phyloP scores from a whole-genome alignment of 2,888 invertebrate species.

The Philereme transversata region DNA sequence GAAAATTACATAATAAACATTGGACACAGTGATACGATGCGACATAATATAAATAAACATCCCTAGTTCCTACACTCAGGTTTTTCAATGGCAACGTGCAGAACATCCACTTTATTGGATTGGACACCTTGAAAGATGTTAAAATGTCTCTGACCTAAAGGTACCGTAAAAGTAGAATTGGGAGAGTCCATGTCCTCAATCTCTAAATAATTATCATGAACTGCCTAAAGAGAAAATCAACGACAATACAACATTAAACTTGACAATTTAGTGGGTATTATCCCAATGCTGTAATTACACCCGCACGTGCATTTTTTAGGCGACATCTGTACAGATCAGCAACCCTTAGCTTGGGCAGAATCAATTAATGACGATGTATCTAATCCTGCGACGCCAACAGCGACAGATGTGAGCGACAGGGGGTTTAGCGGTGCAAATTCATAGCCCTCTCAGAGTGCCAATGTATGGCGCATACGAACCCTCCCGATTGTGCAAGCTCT shows the following conservation, averaged over 20 bases:
- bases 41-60: conserved; percentile 14
- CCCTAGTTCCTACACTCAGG: not conserved
- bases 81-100: no score
- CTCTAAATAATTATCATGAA: no score
- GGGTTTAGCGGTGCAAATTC: conserved; percentile 67
- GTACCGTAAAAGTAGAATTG: no score
- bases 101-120: no score
- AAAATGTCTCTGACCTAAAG: no score
- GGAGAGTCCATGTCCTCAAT: no score
- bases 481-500: conserved; percentile 78
- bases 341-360: conserved; percentile 68
- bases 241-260: no score
- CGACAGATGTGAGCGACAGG: conserved; percentile 80
- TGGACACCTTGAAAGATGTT: no score
- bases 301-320: conserved; percentile 31
- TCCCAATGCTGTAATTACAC: conserved; percentile 19
- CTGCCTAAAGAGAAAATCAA: no score
- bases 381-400: conserved; percentile 68
- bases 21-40: conserved; percentile 4
- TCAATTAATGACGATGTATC: conserved; percentile 79
- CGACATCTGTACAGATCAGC: conserved; percentile 57
- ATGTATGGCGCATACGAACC: conserved; percentile 52
- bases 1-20: conserved; percentile 24
- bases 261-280: not conserved
- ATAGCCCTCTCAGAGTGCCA: conserved; percentile 66